Base-by-base conservation (phyloP, 2,113 vertebrate genomes). In the Thalassarche chlororhynchos region DNA sequence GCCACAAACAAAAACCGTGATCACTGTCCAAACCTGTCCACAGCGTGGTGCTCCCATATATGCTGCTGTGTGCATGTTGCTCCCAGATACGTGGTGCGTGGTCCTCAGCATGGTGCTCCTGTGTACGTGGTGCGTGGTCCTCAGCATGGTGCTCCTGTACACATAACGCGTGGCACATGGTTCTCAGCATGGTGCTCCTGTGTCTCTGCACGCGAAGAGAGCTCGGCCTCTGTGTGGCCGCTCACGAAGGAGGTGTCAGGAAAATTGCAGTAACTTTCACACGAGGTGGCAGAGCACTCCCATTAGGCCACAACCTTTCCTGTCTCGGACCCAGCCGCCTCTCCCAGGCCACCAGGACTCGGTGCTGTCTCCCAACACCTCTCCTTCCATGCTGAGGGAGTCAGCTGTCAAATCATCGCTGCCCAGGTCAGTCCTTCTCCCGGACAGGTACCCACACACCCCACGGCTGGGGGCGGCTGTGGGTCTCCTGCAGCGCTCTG, bases 161-260 rank as follows among this genome's bases (percentile, higher is more conserved):
- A 26, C 4, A 9, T 16, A 19, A 47, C 20, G 46, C 19, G 17
- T 8, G 28, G 57, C 11, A 1, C 36, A 9, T 21, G 29, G 80
- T 31, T 20, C 42, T 49, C 42, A 58, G 42, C 18, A 1, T 25
- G 44, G 17, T 44, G 46, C 36, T 64, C 40, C 24, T 25, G 21
- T 17, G n/a, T 3, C 40, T 62, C 36, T 31, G 28, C 32, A 36
- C 1, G 1, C 26, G 68, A 57, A 29, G 61, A 44, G 25, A 46
- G 36, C 44, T 76, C 2, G 2, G 23, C 4, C 17, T n/a, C 23
- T 23, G 7, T 36, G 42, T 1, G 4, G 24, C 47, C 1, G 3
- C 54, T 61, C 11, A 10, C 3, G 7, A 34, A 51, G 72, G 26
- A 72, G 17, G 24, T 15, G 34, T 24, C 55, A 64, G 28, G 54